phyloP scores from a whole-genome alignment of 2,797 vertebrate species.

The Aeoliscus strigatus region DNA sequence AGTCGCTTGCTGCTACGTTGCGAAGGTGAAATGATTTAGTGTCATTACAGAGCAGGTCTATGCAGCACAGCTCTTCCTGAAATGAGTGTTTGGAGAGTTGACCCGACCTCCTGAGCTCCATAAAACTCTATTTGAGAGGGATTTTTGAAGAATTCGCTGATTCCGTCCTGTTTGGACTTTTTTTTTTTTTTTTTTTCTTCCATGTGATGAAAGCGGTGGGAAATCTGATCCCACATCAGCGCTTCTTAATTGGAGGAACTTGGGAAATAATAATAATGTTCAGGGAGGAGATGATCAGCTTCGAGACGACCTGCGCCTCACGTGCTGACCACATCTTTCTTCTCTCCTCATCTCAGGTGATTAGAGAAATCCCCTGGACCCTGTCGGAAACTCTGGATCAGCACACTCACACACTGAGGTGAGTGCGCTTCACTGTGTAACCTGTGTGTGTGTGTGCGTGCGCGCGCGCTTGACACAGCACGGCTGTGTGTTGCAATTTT shows the following conservation, averaged over 20 bases:
- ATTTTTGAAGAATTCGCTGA: conserved; percentile 42
- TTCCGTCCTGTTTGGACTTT: conserved; percentile 22
- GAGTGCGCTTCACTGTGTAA: conserved; percentile 21
- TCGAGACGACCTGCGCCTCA: conserved; percentile 33
- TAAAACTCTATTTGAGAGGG: conserved; percentile 13
- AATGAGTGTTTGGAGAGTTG: conserved; percentile 19
- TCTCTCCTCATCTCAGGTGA: conserved; percentile 55
- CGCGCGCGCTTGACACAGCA: neutral
- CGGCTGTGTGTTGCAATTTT: too few species aligned
- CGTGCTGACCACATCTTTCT: conserved; percentile 48
- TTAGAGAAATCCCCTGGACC: conserved; percentile 59
- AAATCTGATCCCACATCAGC: conserved; percentile 47
- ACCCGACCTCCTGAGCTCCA: conserved; percentile 17
- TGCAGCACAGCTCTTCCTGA: conserved; percentile 8
- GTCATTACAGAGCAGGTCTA: too few species aligned
- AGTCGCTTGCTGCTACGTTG: too few species aligned
- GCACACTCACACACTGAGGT: conserved; percentile 66
- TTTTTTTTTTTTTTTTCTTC: conserved; percentile 6
- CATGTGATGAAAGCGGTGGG: conserved; percentile 17
- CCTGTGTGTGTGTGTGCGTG: conserved; percentile 10
- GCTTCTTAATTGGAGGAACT: conserved; percentile 32
- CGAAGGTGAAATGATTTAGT: too few species aligned
- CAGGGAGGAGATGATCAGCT: conserved; percentile 42
- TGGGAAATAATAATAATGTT: conserved; percentile 38
- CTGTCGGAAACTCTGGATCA: conserved; percentile 55